Evolutionary conservation across 2,888 invertebrate genomes (phyloP).

Genomic region (Rhamnusium bicolor): DNA sequence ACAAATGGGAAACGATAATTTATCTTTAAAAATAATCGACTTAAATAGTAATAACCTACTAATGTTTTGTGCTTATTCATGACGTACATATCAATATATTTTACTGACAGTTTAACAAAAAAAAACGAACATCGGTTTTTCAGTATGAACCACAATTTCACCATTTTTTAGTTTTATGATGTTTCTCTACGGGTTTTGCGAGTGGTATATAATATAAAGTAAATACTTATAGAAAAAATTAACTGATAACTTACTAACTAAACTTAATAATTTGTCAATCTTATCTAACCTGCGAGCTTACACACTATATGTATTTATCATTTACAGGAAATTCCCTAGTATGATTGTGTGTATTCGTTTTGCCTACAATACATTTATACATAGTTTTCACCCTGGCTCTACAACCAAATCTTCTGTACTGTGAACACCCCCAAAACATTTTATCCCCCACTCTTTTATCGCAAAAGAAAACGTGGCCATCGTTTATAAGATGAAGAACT

Average conservation of each 20-base stretch:
- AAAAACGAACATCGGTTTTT: background rate
- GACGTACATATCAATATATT: background rate
- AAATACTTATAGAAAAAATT: too few species aligned
- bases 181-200: too few species aligned
- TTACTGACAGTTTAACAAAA: too few species aligned
- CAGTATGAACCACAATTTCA: background rate
- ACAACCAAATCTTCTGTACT: slow-evolving; percentile 49
- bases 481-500: slow-evolving; percentile 42
- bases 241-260: too few species aligned
- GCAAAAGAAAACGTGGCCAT: slow-evolving; percentile 47
- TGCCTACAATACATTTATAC: slow-evolving; percentile 34
- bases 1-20: background rate
- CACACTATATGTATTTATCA: background rate
- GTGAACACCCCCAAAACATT: slow-evolving; percentile 54
- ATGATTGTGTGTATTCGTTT: slow-evolving; percentile 47
- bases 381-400: slow-evolving; percentile 51
- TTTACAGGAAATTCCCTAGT: slow-evolving; percentile 16
- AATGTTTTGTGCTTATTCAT: background rate
- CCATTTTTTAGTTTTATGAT: background rate
- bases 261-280: too few species aligned
- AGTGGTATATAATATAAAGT: too few species aligned
- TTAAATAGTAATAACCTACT: background rate
- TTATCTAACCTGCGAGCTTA: too few species aligned
- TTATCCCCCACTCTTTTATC: slow-evolving; percentile 46
- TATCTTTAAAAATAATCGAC: background rate